These are phyloP conservation scores for Bergia sp. DNA, from an alignment of 92 coral and sea anemone genomes.

Conservation along the genomic window DNA sequence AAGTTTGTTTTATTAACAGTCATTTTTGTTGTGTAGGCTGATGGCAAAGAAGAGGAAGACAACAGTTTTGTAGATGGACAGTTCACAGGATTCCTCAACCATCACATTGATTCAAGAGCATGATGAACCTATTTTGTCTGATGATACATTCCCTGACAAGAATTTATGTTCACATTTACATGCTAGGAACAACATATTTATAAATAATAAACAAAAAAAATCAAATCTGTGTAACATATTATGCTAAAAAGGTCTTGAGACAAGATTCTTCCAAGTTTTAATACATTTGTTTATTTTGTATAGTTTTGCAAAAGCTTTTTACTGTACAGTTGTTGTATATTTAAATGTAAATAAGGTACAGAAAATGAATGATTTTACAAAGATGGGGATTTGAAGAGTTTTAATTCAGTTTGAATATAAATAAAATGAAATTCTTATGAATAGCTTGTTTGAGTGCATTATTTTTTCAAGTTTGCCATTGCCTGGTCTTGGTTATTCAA, in stretches of 20 bases:
- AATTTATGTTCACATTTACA: background rate
- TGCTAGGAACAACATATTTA: slow-evolving; percentile 9
- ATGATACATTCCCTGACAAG: background rate
- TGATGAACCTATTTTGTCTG: background rate
- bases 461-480: background rate
- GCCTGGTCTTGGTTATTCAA: background rate
- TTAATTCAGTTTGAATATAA: slow-evolving; percentile 1
- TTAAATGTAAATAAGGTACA: slow-evolving; percentile 43
- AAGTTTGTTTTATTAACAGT: background rate
- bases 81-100: slow-evolving; percentile 10
- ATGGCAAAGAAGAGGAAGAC: slow-evolving; percentile 16
- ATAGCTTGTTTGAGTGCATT: background rate
- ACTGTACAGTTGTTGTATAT: slow-evolving; percentile 42
- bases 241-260: background rate
- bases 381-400: slow-evolving; percentile 23
- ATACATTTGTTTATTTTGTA: slow-evolving; percentile 42
- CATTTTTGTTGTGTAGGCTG: slow-evolving; percentile 18
- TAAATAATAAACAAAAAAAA: background rate
- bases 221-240: slow-evolving; percentile 14
- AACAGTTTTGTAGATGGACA: slow-evolving; percentile 1
- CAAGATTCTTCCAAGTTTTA: background rate
- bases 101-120: slow-evolving; percentile 33
- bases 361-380: slow-evolving; percentile 38
- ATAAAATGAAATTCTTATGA: slow-evolving; percentile 25
- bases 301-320: slow-evolving; percentile 38